Conservation (phyloP, 2,797 vertebrate genomes). For the Crocidura indochinensis region DNA sequence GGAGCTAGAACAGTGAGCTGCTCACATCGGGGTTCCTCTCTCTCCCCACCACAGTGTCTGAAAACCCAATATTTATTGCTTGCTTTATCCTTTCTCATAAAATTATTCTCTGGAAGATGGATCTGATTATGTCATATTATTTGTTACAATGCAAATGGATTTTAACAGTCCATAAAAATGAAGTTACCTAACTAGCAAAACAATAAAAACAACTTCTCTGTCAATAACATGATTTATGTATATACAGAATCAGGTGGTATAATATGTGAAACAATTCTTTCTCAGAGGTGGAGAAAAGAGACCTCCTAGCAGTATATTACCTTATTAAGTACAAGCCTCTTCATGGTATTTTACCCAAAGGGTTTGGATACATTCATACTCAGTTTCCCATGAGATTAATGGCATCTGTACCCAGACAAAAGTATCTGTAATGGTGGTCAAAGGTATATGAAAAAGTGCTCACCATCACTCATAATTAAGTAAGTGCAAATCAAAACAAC, state of each 20-base stretch:
- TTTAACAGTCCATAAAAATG: constrained; percentile 51
- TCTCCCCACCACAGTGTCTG: not conserved
- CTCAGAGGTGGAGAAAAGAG: constrained; percentile 19
- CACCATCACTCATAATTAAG: too few relatives aligned
- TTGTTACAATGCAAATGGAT: constrained; percentile 40
- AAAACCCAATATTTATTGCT: not conserved
- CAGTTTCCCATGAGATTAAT: not conserved
- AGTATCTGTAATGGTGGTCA: not conserved
- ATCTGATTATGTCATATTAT: constrained; percentile 46
- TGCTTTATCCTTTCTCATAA: not conserved
- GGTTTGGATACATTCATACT: not conserved
- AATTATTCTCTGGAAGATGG: constrained; percentile 58
- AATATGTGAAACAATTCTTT: constrained; percentile 46
- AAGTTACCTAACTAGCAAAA: constrained; percentile 34
- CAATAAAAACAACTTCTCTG: constrained; percentile 54
- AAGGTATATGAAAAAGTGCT: too few relatives aligned
- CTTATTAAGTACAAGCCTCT: not conserved
- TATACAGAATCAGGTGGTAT: constrained; percentile 24
- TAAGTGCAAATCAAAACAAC: too few relatives aligned
- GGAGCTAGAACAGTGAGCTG: constrained; percentile 1
- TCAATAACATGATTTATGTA: constrained; percentile 48
- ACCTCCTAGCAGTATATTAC: constrained; percentile 8
- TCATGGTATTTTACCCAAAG: not conserved
- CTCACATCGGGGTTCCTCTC: not conserved
- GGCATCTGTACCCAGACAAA: not conserved